A percentile compares a stretch with the other conserved stretches of the same genome.
phyloP scores from a whole-genome alignment of 2,888 invertebrate species.

The Nematopogon swammerdamellus region DNA sequence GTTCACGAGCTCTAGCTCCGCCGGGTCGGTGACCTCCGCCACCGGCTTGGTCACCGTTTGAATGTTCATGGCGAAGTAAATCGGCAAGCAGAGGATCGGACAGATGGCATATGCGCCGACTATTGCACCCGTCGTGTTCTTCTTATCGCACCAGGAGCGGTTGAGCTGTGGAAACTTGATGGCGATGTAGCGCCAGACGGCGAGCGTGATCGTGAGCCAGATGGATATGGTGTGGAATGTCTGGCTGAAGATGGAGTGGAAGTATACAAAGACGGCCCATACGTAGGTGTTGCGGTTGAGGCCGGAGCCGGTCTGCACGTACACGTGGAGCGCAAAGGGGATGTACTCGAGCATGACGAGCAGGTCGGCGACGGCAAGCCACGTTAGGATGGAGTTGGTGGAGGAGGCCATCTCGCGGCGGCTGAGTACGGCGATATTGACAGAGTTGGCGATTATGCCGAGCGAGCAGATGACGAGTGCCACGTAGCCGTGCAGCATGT shows the following conservation, averaged over 20 bases:
- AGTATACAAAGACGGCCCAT: constrained; percentile 80
- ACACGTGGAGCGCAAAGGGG: constrained; percentile 80
- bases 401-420: constrained; percentile 89
- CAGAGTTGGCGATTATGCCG: constrained; percentile 83
- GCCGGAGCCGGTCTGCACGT: constrained; percentile 55
- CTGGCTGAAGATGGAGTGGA: constrained; percentile 88
- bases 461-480: constrained; percentile 84
- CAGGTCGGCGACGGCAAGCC: constrained; percentile 86
- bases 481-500: constrained; percentile 77
- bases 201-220: constrained; percentile 88
- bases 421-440: constrained; percentile 88
- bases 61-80: constrained; percentile 77
- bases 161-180: constrained; percentile 84
- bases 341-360: constrained; percentile 93
- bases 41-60: constrained; percentile 28
- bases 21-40: constrained; percentile 16
- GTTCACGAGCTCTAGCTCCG: neutral
- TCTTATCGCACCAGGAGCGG: constrained; percentile 76
- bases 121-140: constrained; percentile 73
- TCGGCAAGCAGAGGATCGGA: constrained; percentile 79
- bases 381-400: constrained; percentile 90
- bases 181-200: constrained; percentile 89
- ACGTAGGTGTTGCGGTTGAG: constrained; percentile 57
- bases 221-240: constrained; percentile 88
- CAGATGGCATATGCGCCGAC: constrained; percentile 75